Evolutionary conservation across 2,888 invertebrate species (phyloP), one percentile per base, ranked within the genome.

Genomic region (Tinea semifulvella): DNA sequence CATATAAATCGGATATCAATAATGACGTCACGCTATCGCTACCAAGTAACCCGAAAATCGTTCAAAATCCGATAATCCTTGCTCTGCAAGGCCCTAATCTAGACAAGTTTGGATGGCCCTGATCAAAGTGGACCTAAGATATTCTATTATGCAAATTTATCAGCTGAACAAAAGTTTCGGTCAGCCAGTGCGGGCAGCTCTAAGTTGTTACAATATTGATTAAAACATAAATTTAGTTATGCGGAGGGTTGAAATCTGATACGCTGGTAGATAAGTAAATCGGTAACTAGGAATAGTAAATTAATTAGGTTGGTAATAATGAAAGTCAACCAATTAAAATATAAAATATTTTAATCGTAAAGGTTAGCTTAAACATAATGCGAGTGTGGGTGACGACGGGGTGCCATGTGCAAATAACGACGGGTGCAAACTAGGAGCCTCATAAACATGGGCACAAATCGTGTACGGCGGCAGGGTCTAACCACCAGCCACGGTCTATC

Each of bases 1-100:
- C 81, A 82, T 81, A 79, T 80, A 80, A 79, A 82, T 82, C 76
- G 80, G 72, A 74, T 77, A 74, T 70, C 73, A 72, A 75, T 79
- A 77, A 79, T 79, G 74, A 75, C 70, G 69, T 71, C 68, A 50
- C 47, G 68, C 70, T 63, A 70, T 72, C 71, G 68, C 68, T 49
- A 48, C 48, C 44, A 71, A 76, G 74, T 68, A 71, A 68, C 64
- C 73, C 68, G 60, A 75, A 79, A 72, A 75, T 73, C 75, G 68
- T 69, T 73, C 72, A 65, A 73, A 77, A 77, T 74, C 73, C 72
- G 76, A 77, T 79, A 79, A 80, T 69, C 69, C 63, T 62, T 63
- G 62, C 68, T 67, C 63, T 66, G 72, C 75, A 75, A 77, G 68
- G 68, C 74, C 71, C 65, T 76, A 76, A 75, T 75, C 74, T 68